Conservation (phyloP, 2,113 vertebrate species). For the Oncorhynchus kisutch region DNA sequence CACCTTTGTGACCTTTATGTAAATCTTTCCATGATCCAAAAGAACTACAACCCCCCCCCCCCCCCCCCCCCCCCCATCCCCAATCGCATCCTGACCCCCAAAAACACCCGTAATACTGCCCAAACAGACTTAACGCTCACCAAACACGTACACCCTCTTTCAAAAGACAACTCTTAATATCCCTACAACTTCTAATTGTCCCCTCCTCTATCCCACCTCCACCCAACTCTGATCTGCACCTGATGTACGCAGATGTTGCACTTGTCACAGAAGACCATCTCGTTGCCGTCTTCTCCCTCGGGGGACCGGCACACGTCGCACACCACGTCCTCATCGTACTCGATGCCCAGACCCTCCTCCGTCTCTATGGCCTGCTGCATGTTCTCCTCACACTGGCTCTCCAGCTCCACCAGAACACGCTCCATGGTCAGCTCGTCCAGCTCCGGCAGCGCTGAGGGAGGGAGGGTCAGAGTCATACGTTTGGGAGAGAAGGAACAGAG, state of each 20-base stretch:
- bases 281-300: conserved; percentile 94
- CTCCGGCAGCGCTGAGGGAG: conserved; percentile 80
- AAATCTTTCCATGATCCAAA: too few relatives aligned
- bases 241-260: conserved; percentile 98
- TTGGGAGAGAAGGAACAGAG: background rate
- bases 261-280: conserved; percentile 99
- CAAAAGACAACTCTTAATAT: too few relatives aligned
- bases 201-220: background rate
- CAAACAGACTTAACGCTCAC: background rate
- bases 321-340: conserved; percentile 96
- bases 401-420: conserved; percentile 87
- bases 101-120: background rate
- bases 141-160: too few relatives aligned
- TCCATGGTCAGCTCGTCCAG: conserved; percentile 93
- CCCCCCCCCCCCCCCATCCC: background rate
- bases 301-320: conserved; percentile 96
- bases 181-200: background rate
- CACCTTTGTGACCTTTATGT: too few relatives aligned
- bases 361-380: conserved; percentile 93
- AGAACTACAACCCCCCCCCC: too few relatives aligned
- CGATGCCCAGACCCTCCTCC: conserved; percentile 93
- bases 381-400: conserved; percentile 87
- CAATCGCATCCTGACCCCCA: background rate
- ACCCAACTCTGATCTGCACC: conserved; percentile 63
- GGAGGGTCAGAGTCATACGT: conserved; percentile 10